phyloP scores from a whole-genome alignment of 1,140 invertebrate species.

The Lepidurus arcticus region DNA sequence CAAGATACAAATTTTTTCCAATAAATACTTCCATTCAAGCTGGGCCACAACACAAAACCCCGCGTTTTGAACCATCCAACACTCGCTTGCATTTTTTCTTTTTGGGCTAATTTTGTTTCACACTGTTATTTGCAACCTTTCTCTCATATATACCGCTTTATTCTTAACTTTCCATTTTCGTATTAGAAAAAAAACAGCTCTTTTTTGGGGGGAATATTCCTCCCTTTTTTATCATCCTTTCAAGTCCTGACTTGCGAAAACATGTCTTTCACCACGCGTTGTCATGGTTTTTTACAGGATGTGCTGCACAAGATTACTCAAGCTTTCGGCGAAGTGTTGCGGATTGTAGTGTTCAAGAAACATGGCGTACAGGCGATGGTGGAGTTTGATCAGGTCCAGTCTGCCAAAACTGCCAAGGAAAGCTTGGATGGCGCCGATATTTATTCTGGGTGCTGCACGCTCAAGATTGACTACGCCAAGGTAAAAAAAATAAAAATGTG shows the following conservation, averaged over 20 bases:
- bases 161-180: slow-evolving; percentile 13
- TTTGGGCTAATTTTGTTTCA: neutral
- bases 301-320: slow-evolving; percentile 94
- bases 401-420: slow-evolving; percentile 90
- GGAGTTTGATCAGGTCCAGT: slow-evolving; percentile 92
- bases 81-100: neutral
- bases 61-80: too few relatives aligned
- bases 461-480: slow-evolving; percentile 99
- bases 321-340: slow-evolving; percentile 88
- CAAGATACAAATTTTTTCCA: neutral
- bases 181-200: neutral
- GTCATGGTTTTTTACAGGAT: slow-evolving; percentile 59
- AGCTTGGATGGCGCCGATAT: slow-evolving; percentile 95
- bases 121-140: neutral
- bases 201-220: neutral
- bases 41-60: slow-evolving; percentile 3
- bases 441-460: slow-evolving; percentile 97
- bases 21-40: neutral
- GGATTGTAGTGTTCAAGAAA: slow-evolving; percentile 99
- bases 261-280: slow-evolving; percentile 24
- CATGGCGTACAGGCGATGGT: slow-evolving; percentile 98
- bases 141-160: neutral
- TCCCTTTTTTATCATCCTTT: neutral
- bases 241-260: neutral
- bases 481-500: slow-evolving; percentile 55